Base-by-base conservation (phyloP, 2,113 vertebrate species). In the Martes martes region DNA sequence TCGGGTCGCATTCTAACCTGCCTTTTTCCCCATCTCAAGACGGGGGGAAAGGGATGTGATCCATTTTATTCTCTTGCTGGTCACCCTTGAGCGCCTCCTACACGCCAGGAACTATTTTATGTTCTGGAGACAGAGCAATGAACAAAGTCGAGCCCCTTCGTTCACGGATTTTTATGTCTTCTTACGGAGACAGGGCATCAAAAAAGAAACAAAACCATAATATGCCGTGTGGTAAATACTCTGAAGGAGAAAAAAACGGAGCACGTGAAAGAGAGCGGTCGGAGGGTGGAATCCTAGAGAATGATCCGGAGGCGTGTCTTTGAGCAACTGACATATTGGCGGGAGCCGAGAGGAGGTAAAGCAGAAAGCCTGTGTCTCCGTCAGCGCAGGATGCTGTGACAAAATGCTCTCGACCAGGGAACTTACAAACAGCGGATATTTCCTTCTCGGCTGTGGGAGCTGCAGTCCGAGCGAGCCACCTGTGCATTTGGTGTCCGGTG, bases 271-370 rank as follows among this genome's bases (percentile, higher is more conserved):
- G n/a, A 73, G 3, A 78, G 19, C 4, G 11, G 7, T 23, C 11
- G 18, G 36, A 39, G 15, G n/a, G 47, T 21, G 14, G 3, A 52
- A 2, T 42, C 14, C 33, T 26, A 11, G 7, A 5, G 11, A 24
- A n/a, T 8, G 1, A 18, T 39, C 7, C 14, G n/a, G 21, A 47
- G 28, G 33, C 4, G 4, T 0, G 19, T 28, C 23, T 19, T 21
- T 1, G 65, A 50, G 42, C 24, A 50, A 15, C 39, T 15, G 31
- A 50, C 42, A 8, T 24, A 4, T 5, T 33, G 42, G 21, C 4
- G 6, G 36, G 47, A 26, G 28, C 2, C 4, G 19, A 65, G 45
- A 79, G 63, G 63, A 59, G 7, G 18, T 11, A 16, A 21, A 52
- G n/a, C 4, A 45, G 63, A 28, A 71, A 81, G 26, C 19, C 50